Base-by-base conservation (phyloP, 2,797 vertebrate genomes). In the Poecilia wingei region DNA sequence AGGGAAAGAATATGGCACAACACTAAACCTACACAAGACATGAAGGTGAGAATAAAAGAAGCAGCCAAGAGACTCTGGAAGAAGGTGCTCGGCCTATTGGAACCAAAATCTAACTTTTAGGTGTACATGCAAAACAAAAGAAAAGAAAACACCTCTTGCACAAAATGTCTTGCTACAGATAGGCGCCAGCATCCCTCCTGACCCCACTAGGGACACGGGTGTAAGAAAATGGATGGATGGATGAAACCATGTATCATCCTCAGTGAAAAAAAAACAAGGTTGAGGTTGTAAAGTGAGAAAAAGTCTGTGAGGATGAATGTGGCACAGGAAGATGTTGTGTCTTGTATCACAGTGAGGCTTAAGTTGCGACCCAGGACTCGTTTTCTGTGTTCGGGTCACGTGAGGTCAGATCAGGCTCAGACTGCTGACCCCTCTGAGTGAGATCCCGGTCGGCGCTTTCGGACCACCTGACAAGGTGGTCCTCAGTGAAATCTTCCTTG, bases 401-500 rank as follows among this genome's bases (percentile, higher is more conserved):
- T 66, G 70, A 82, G 76, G 74, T 46, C 79, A 75, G 59, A 55
- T 7, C 0, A 46, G 80, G 81, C 76, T 79, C 76, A 41, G 55
- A 78, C 79, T 14, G 77, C 79, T 84, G 72, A 77, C 75, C 61
- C 82, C 49, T 83, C 53, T 5, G 6, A 79, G 81, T 9, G 6
- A 79, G 70, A 81, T 66, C 71, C 79, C 47, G 33, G 83, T 89
- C 87, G 82, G 85, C 83, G 85, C 83, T 85, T 84, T 87, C 73
- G 70, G 71, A 79, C 68, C 80, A 85, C 86, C 79, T 85, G 88
- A 89, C 81, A 89, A 66, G 55, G 41, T 79, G 88, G n/a, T n/a
- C n/a, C n/a, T n/a, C n/a, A n/a, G n/a, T n/a, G n/a, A n/a, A n/a
- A n/a, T n/a, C n/a, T n/a, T n/a, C 75, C 76, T 83, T 76, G 8